Evolutionary conservation across 2,797 vertebrate species (phyloP).

Genomic region (Melanotaenia parkinsoni): DNA sequence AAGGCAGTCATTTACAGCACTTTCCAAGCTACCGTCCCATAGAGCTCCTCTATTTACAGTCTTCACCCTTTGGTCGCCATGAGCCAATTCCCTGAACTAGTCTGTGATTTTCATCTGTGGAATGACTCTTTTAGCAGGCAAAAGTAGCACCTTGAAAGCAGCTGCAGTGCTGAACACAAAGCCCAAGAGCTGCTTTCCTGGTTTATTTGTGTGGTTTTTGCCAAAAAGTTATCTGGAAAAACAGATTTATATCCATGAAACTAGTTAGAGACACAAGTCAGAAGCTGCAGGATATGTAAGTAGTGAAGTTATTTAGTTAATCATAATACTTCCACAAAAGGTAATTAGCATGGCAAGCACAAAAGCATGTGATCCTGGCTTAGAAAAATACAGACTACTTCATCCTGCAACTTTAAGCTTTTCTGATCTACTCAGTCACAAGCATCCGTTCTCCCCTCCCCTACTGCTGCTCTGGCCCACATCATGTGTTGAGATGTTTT

Average conservation of each 20-base stretch:
- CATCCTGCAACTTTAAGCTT: conserved; percentile 31
- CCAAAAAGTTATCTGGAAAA: neutral
- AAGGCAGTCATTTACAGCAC: conserved; percentile 18
- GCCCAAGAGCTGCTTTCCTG: neutral
- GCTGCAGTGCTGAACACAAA: conserved; percentile 39
- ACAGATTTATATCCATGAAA: neutral
- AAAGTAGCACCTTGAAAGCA: conserved; percentile 44
- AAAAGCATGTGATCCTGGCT: conserved; percentile 41
- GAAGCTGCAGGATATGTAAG: neutral
- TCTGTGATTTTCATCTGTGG: conserved; percentile 46
- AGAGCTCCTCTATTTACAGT: conserved; percentile 40
- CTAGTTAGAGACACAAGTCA: neutral
- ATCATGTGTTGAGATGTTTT: conserved; percentile 21
- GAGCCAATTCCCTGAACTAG: conserved; percentile 37
- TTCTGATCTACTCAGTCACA: conserved; percentile 16
- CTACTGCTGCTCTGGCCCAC: conserved; percentile 1
- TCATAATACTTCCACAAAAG: neutral
- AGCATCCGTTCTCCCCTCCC: neutral
- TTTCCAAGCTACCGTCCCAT: conserved; percentile 43
- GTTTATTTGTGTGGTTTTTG: conserved; percentile 5
- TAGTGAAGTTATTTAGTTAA: neutral
- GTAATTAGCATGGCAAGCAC: conserved; percentile 26
- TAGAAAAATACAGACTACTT: conserved; percentile 19
- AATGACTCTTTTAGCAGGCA: conserved; percentile 66
- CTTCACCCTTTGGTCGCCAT: conserved; percentile 25